Conservation (phyloP, 2,888 invertebrate genomes). For the Leptinotarsa haldemani region DNA sequence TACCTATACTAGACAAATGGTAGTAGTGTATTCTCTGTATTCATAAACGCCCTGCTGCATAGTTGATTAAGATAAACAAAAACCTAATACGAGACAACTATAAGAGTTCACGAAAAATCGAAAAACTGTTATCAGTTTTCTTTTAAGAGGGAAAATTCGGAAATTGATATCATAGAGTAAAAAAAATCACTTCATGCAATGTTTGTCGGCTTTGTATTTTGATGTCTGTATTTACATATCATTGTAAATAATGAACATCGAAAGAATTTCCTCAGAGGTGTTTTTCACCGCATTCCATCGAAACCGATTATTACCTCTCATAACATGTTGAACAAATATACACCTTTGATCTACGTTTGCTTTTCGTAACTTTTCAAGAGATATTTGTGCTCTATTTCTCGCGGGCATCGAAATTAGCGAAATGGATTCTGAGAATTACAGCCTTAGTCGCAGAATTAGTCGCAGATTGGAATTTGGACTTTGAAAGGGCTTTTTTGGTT, state of each 20-base stretch:
- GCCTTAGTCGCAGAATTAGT: neutral
- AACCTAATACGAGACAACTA: no score
- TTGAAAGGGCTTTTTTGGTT: no score
- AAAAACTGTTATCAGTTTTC: no score
- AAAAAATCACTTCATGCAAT: no score
- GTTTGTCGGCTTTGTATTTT: neutral
- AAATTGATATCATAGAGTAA: no score
- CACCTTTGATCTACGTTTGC: conserved; percentile 9
- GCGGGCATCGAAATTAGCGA: neutral
- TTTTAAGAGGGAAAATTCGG: no score
- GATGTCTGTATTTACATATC: conserved; percentile 1
- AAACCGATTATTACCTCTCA: conserved; percentile 1
- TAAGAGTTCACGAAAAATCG: no score
- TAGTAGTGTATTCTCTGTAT: no score
- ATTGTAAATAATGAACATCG: neutral
- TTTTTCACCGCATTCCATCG: neutral
- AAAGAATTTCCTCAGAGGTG: neutral
- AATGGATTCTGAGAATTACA: neutral
- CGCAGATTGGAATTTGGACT: neutral
- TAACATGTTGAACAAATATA: conserved; percentile 10
- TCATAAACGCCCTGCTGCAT: no score
- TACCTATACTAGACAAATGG: no score
- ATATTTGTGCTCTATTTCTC: neutral
- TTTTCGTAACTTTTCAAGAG: neutral
- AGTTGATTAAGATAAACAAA: no score